These are phyloP conservation scores for Myoxocephalus aenaeus DNA, from an alignment of 2,797 vertebrate species.

Conservation along the genomic window DNA sequence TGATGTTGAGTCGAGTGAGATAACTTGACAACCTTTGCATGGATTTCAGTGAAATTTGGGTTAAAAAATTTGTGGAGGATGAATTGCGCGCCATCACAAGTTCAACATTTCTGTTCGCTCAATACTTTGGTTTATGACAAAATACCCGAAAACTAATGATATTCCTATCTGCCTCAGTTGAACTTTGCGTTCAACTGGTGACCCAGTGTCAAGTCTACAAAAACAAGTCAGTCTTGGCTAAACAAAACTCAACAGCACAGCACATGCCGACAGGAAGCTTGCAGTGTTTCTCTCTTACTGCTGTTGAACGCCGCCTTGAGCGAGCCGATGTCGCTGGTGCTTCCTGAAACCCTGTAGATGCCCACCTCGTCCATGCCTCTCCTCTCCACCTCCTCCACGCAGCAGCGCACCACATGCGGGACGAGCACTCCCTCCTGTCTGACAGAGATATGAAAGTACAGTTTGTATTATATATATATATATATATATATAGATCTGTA, in stretches of 20 bases:
- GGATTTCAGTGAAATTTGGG: neutral
- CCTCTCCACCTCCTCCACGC: slow-evolving; percentile 83
- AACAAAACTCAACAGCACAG: neutral
- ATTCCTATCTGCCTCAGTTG: too few relatives aligned
- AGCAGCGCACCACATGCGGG: slow-evolving; percentile 83
- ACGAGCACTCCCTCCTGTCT: slow-evolving; percentile 84
- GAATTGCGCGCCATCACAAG: neutral
- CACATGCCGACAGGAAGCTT: neutral
- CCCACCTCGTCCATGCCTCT: slow-evolving; percentile 83
- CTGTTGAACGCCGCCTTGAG: slow-evolving; percentile 81
- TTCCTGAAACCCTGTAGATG: slow-evolving; percentile 84
- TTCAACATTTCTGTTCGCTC: neutral
- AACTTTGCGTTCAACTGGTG: too few relatives aligned
- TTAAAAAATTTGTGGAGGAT: too few relatives aligned
- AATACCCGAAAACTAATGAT: too few relatives aligned
- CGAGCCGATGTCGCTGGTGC: slow-evolving; percentile 68
- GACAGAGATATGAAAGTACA: slow-evolving; percentile 13
- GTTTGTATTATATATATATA: too few relatives aligned
- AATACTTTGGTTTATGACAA: too few relatives aligned
- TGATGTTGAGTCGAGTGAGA: neutral
- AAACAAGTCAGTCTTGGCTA: neutral
- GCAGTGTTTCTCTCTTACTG: slow-evolving; percentile 70
- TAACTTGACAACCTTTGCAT: neutral
- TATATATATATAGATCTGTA: neutral
- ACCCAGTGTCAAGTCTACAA: neutral